Base-by-base conservation (phyloP, 1,140 invertebrate genomes). In the Drosophila ambigua region DNA sequence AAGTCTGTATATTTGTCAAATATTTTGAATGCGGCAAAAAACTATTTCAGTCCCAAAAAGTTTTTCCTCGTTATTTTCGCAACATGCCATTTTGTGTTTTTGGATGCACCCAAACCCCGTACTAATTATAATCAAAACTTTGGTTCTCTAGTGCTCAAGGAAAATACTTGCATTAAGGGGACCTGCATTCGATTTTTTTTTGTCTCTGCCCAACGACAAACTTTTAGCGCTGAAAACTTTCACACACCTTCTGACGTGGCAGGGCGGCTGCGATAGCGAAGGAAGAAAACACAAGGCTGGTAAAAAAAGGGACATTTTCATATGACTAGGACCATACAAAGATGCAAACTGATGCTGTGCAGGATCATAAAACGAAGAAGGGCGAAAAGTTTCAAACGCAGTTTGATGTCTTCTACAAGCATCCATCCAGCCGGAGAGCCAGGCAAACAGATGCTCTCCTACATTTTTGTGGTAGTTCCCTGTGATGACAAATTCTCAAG, bases 181-280 rank as follows among this genome's bases (percentile, higher is more conserved):
- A 63, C 77, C 58, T 65, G 60, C 69, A 72, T 28, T 50, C 20
- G n/a, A n/a, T n/a, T n/a, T n/a, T n/a, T 20, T 20, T 20, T 63
- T 57, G 51, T 63, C 41, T 72, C 16, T 43, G 41, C 16, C 41
- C 3, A 16, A 43, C 23, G n/a, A 28, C 26, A 53, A 80, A 60
- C 31, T 85, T 73, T 67, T 58, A 20, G 15, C 31, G 43, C 24
- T 53, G 26, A 61, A 65, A 84, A 85, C 63, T 85, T 85, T 57
- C 51, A 65, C 77, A 83, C 81, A 84, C 77, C 81, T 77, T 69
- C 59, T 72, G 57, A 72, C 50, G 72, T 72, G 79, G 52, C 49
- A 24, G 35, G 41, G 69, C 26, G 2, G 8, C 28, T 9, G 28
- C 28, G 3, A 31, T 8, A 31, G 8, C 28, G 28, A 31, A 23